Evolutionary conservation across 2,113 vertebrate species (phyloP).

Genomic region (Pica pica): DNA sequence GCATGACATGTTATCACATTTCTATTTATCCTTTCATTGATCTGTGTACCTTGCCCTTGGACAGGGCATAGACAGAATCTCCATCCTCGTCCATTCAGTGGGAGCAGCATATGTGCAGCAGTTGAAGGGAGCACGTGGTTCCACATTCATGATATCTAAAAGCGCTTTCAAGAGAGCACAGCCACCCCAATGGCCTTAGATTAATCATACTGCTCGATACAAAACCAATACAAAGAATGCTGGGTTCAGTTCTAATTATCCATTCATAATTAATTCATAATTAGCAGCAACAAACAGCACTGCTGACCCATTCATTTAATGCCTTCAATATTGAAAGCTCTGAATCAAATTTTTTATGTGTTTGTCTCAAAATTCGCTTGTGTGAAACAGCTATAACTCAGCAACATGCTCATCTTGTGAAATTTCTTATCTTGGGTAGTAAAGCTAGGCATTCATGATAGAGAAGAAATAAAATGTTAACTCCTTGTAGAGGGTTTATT

Average conservation of each 20-base stretch:
- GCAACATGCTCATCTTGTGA: not conserved
- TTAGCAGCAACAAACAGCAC: not conserved
- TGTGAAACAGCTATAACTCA: not conserved
- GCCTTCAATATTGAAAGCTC: not conserved
- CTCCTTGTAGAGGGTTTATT: not conserved
- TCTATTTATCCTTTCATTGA: not conserved
- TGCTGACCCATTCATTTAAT: not conserved
- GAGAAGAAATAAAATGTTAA: not conserved
- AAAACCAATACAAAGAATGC: not conserved
- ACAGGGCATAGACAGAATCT: not conserved
- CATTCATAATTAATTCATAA: conserved; percentile 6
- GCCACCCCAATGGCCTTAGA: not conserved
- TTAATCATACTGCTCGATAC: not conserved
- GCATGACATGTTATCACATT: not conserved
- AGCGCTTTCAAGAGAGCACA: not conserved
- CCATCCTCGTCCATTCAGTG: not conserved
- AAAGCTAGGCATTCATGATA: not conserved
- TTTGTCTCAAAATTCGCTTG: not conserved
- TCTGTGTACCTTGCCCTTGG: not conserved
- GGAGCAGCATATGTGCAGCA: not conserved
- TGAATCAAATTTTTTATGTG: not conserved
- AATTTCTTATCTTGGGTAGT: not conserved
- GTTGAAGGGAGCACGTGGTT: not conserved
- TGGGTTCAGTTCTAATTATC: conserved; percentile 6
- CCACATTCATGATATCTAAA: not conserved